A percentile compares a stretch with the other conserved stretches of the same genome.
These are phyloP conservation scores for Hydrolagus colliei DNA, from an alignment of 2,797 vertebrate genomes.

Conservation along the genomic window DNA sequence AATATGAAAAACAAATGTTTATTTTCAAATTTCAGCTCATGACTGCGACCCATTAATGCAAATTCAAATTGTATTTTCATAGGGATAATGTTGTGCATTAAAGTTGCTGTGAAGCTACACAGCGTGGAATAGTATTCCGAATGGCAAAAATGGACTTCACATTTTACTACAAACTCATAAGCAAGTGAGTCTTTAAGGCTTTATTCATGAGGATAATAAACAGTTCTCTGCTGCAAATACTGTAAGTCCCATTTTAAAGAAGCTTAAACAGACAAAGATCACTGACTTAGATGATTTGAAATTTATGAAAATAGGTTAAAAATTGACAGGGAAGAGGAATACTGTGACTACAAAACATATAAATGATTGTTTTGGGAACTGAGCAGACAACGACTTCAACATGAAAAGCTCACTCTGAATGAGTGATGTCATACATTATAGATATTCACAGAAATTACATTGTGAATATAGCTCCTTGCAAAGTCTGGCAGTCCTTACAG, in stretches of 20 bases:
- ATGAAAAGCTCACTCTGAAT: background rate
- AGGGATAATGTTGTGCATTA: background rate
- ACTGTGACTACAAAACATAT: no score
- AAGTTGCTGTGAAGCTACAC: background rate
- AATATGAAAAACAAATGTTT: no score
- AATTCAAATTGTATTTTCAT: no score
- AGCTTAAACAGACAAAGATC: background rate
- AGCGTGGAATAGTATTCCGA: background rate
- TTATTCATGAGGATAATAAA: background rate
- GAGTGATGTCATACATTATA: background rate
- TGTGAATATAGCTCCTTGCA: background rate
- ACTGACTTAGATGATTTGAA: background rate
- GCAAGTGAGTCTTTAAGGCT: background rate
- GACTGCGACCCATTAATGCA: no score
- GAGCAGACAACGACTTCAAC: no score
- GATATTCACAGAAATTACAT: background rate
- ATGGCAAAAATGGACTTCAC: background rate
- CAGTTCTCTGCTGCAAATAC: background rate
- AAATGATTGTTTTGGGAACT: no score
- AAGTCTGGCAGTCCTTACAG: no score
- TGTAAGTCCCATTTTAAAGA: background rate
- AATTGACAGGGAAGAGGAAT: background rate
- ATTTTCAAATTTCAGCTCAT: no score
- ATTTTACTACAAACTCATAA: background rate
- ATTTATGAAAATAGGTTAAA: background rate